These are phyloP conservation scores for Ephestia elutella DNA, from an alignment of 1,140 invertebrate genomes.

Conservation along the genomic window DNA sequence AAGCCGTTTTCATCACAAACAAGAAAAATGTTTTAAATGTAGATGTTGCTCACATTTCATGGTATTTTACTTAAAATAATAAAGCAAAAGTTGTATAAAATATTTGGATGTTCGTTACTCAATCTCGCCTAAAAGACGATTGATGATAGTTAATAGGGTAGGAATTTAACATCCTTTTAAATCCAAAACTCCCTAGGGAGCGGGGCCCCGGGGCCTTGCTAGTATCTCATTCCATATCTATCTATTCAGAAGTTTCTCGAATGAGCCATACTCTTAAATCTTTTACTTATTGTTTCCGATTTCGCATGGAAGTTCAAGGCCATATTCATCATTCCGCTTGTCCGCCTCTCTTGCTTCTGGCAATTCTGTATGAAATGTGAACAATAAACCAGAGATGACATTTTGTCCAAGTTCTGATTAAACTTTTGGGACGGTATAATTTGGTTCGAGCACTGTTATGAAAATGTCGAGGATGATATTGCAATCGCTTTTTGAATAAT, in stretches of 20 bases:
- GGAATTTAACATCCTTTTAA: no score
- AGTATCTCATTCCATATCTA: no score
- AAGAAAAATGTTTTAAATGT: slow-evolving; percentile 1
- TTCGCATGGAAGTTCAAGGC: not conserved
- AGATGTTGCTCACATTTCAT: not conserved
- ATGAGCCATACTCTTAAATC: slow-evolving; percentile 8
- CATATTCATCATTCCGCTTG: not conserved
- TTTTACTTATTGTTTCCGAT: slow-evolving; percentile 15
- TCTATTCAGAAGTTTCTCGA: not conserved
- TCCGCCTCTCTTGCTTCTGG: not conserved
- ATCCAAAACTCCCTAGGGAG: no score
- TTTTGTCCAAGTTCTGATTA: not conserved
- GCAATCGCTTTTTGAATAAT: no score
- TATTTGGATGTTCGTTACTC: no score
- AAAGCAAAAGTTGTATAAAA: no score
- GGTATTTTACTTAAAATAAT: no score
- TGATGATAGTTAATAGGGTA: no score
- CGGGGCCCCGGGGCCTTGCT: no score
- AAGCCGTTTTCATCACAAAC: not conserved
- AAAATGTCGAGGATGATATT: not conserved
- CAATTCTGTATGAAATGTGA: not conserved
- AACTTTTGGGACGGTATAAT: not conserved
- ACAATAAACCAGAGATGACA: not conserved
- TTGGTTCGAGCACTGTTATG: not conserved
- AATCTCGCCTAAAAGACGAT: no score